Base-by-base conservation (phyloP, 2,113 vertebrate species). In the Perca flavescens region DNA sequence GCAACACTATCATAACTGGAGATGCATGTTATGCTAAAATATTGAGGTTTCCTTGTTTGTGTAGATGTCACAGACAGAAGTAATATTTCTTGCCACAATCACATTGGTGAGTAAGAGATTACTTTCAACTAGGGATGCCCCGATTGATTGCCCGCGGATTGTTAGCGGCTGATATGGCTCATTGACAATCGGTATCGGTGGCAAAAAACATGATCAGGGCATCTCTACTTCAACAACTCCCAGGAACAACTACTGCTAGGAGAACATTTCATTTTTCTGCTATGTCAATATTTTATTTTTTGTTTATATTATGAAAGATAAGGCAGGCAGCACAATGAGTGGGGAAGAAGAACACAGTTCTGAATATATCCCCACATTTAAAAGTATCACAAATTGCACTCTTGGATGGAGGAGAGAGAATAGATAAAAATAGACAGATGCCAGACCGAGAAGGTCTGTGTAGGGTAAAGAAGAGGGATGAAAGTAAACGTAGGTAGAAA, bases 1-100 rank as follows among this genome's bases (percentile, higher is more conserved):
- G 34, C 74, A 57, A 56, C 49, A 64, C n/a, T 62, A 50, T 86
- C 13, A 69, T 11, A 72, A 50, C 47, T 43, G 16, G 47, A 46
- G 34, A 31, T 17, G 11, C 11, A 21, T 31, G 40, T 53, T 72
- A 52, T 68, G 60, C 11, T 19, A 64, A 73, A 82, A 36, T 56
- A 46, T 6, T 7, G 21, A 34, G 14, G 60, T 56, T 22, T 2
- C 12, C 6, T 22, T 64, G 19, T 47, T 50, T 57, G 28, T 65
- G 36, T 49, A 28, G 28, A 77, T 40, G 47, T 68, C 63, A 52
- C 21, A 68, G 28, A 49, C 1, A 40, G 25, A 73, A 31, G 28
- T 21, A 50, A 2, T 8, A 53, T 67, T 25, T 86, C 22, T 60
- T 69, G 5, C 49, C 34, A 13, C 34, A 66, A 31, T 34, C 52